Conservation (phyloP, 2,888 invertebrate genomes). For the Lasioglossum pauxillum region DNA sequence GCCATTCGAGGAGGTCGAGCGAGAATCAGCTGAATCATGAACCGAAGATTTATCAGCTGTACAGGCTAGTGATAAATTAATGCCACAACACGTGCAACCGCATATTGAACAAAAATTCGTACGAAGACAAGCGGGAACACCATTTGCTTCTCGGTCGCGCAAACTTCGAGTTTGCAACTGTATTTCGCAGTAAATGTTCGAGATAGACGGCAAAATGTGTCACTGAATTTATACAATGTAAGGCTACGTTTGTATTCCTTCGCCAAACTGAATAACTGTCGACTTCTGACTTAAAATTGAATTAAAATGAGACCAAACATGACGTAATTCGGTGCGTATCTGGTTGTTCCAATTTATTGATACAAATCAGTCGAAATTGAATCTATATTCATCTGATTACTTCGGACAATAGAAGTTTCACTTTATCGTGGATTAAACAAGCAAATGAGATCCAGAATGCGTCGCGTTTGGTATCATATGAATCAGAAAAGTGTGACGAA, state of each 20-base stretch:
- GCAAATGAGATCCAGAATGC: background rate
- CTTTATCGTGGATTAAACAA: background rate
- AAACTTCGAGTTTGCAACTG: background rate
- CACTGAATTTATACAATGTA: background rate
- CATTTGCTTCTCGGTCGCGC: background rate
- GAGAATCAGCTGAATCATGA: constrained; percentile 18
- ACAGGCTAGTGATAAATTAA: constrained; percentile 8
- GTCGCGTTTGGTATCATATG: background rate
- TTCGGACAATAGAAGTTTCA: too few species aligned
- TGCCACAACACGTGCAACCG: background rate
- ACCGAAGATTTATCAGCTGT: constrained; percentile 3
- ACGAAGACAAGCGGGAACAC: background rate
- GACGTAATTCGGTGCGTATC: too few species aligned
- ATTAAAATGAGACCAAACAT: too few species aligned
- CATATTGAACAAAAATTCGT: background rate
- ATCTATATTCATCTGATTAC: too few species aligned
- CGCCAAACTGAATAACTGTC: background rate
- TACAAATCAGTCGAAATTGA: too few species aligned
- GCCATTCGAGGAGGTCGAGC: background rate
- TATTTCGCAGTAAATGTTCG: background rate
- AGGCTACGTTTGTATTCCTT: background rate
- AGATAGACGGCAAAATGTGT: background rate
- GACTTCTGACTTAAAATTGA: too few species aligned
- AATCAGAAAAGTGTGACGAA: background rate
- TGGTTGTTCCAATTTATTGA: too few species aligned